Percentiles rank a stretch among this genome's conserved stretches.
Evolutionary conservation across 2,888 invertebrate genomes (phyloP).

Genomic region (Oscheius sp.): DNA sequence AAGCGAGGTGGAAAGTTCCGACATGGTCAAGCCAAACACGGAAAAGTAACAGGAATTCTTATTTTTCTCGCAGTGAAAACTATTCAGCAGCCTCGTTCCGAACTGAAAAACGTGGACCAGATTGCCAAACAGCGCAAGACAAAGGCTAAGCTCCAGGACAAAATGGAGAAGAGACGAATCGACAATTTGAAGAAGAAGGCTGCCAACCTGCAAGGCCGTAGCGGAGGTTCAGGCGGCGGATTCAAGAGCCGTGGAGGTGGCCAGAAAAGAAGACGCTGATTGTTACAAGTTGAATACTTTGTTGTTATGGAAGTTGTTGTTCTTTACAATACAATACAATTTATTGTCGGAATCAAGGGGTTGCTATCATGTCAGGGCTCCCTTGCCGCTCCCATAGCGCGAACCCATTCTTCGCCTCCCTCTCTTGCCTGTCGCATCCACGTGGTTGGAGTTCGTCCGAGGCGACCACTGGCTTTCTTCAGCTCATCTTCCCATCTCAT

Average conservation of each 20-base stretch:
- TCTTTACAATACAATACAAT: background rate
- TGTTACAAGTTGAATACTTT: slow-evolving; percentile 13
- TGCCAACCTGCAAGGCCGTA: background rate
- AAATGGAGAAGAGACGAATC: slow-evolving; percentile 58
- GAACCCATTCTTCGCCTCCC: no score
- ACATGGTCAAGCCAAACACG: background rate
- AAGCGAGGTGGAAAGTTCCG: slow-evolving; percentile 42
- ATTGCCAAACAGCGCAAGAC: slow-evolving; percentile 56
- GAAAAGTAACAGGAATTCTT: background rate
- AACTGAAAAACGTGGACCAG: slow-evolving; percentile 52
- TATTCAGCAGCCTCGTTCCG: slow-evolving; percentile 43
- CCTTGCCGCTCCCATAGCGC: no score
- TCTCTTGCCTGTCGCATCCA: no score
- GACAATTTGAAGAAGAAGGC: slow-evolving; percentile 58
- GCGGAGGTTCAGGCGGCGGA: slow-evolving; percentile 23
- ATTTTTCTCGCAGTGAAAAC: background rate
- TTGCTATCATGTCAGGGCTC: no score
- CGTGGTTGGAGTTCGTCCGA: no score
- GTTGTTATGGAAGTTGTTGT: slow-evolving; percentile 8
- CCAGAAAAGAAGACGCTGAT: background rate
- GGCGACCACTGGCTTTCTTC: no score
- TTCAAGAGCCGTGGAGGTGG: slow-evolving; percentile 9
- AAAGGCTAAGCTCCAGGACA: slow-evolving; percentile 61
- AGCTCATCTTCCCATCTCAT: no score
- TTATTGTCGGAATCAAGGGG: no score